Base-by-base conservation (phyloP, 2,888 invertebrate species). In the Drosophila robusta region DNA sequence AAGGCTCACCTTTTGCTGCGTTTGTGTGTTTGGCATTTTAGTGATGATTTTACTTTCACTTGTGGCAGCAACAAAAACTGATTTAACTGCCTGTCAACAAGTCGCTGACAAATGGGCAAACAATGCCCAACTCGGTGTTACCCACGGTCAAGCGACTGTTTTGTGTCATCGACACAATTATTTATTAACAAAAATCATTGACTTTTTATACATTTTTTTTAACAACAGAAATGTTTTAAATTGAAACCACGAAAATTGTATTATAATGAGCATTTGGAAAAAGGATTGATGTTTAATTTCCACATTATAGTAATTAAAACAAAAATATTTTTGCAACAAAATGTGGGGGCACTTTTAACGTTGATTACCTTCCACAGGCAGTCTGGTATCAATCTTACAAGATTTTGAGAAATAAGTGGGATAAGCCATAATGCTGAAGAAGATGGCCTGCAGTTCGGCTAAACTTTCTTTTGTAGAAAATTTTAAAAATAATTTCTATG, bases 31-130 rank as follows among this genome's bases (percentile, higher is more conserved):
- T 39, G 50, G 22, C 18, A 36, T 34, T 55, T 55, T 1, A 44
- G 22, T 55, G 36, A 41, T 14, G 42, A 45, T 49, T 34, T 34
- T 26, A 41, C 75, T 70, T 71, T 65, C 76, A 62, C 61, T 49
- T 51, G 32, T 45, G 38, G 8, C 39, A 68, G 46, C 39, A 44
- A 22, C 44, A 58, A 69, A 69, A 73, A 42, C 24, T 50, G 46
- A 54, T 41, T 67, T 46, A 54, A 77, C 45, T 55, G 36, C 34
- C 60, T 54, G 79, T 61, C 85, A 71, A 76, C 72, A 83, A 57
- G 57, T 46, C 76, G 72, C 54, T 64, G 65, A 67, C 39, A 64
- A 83, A 77, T 68, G 65, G 36, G 24, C 56, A 58, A 57, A 62
- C 16, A 50, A 34, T 12, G 29, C 26, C 4, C 26, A 11, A 34